Evolutionary conservation across 2,888 invertebrate genomes (phyloP).

Genomic region (Nomada ruficornis): DNA sequence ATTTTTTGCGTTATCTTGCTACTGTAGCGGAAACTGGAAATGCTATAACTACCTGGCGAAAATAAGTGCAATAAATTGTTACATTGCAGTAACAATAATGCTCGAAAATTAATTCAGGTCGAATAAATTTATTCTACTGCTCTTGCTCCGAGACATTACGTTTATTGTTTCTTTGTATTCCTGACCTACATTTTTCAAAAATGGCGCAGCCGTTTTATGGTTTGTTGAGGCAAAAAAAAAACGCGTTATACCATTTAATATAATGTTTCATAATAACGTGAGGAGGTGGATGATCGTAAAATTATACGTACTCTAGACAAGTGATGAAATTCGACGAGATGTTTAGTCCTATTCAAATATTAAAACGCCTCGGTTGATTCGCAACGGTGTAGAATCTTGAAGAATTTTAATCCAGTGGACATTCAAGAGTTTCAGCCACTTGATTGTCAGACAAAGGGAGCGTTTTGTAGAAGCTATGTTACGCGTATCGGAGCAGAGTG

Average conservation of each 20-base stretch:
- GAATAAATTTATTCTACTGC: too few species aligned
- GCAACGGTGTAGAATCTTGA: not conserved
- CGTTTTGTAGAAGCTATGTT: slow-evolving; percentile 13
- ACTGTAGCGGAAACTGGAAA: not conserved
- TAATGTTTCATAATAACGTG: slow-evolving; percentile 6
- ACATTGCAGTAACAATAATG: not conserved
- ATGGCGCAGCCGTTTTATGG: not conserved
- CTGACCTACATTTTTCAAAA: not conserved
- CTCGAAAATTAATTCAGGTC: too few species aligned
- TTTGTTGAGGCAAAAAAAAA: not conserved
- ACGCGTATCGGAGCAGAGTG: slow-evolving; percentile 12
- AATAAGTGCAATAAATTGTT: not conserved
- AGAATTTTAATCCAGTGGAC: not conserved
- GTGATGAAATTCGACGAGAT: slow-evolving; percentile 9
- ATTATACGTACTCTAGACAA: not conserved
- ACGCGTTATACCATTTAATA: not conserved
- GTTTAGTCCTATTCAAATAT: not conserved
- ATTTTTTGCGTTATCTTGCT: not conserved
- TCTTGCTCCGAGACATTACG: not conserved
- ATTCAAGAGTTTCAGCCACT: not conserved
- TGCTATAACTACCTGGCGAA: not conserved
- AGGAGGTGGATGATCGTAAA: not conserved
- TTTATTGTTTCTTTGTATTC: not conserved
- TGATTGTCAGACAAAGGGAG: not conserved
- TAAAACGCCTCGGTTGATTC: not conserved